Conservation (phyloP, 2,113 vertebrate species). For the Grallaria varia region DNA sequence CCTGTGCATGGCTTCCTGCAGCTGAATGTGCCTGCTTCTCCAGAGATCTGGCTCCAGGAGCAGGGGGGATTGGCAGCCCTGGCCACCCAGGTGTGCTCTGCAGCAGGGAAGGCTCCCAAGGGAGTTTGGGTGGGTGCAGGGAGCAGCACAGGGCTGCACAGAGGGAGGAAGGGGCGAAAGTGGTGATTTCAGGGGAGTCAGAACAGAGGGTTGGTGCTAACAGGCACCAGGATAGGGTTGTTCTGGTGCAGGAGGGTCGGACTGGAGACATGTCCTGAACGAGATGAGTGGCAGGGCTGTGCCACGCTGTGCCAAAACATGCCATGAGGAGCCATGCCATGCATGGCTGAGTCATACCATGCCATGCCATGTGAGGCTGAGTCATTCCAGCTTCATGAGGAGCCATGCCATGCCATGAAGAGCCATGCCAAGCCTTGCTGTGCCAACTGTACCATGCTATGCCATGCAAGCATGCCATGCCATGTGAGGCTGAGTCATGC, state of each 20-base stretch:
- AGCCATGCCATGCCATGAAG: neutral
- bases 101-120: neutral
- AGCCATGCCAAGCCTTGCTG: neutral
- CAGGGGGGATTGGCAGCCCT: neutral
- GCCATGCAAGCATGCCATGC: too few relatives aligned
- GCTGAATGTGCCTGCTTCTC: neutral
- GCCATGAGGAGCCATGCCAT: too few relatives aligned
- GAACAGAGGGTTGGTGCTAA: neutral
- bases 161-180: neutral
- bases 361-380: neutral
- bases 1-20: fast-evolving
- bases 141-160: neutral
- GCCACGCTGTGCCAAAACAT: neutral
- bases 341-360: neutral
- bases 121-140: neutral
- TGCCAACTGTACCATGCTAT: neutral
- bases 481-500: too few relatives aligned
- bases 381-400: neutral
- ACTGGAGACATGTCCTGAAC: fast-evolving
- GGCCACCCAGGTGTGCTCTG: neutral
- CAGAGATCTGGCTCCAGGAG: fast-evolving
- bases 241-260: neutral
- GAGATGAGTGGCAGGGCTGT: neutral
- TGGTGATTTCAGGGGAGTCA: fast-evolving
- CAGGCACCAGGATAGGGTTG: fast-evolving